Evolutionary conservation across 1,140 invertebrate species (phyloP), one percentile per base, ranked within the genome.

Genomic region (Ceratoteleas bidentatus): DNA sequence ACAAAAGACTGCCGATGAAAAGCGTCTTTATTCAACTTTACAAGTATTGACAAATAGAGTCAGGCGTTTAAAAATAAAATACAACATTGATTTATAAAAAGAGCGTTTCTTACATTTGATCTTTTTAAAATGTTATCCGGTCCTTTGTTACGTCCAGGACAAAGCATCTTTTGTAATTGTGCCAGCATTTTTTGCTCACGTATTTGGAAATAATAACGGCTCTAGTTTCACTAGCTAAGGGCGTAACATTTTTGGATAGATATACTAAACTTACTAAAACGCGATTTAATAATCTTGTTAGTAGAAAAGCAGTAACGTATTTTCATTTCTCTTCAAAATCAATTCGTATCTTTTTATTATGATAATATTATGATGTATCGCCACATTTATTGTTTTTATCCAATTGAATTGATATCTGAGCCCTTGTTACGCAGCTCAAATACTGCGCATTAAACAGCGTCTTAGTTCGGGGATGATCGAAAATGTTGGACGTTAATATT

Each of bases 51-150:
- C 52, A n/a, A 34, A 34, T 34, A 54, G 32, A 34, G 14, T 10
- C 24, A 50, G 11, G 52, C 52, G 52, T 54, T 54, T 54, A n/a
- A 54, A 54, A 54, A 54, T 54, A 34, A 33, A 54, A 54, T 54
- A 54, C 24, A 54, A 54, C 8, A 34, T 54, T 54, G 52, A 54
- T 10, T 33, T 54, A 54, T 6, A 34, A 54, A 54, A 34, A 24
- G 24, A 54, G 32, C 24, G 3, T 54, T 11, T 54, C 32, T 54
- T 54, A 34, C 9, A 54, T 54, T 54, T n/a, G 52, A 54, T 54
- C 11, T 54, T 54, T 54, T 34, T 54, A 9, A 5, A 34, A 54
- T 54, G n/a, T 34, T 34, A 50, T 32, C 16, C 11, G 16, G 1
- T 14, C 11, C 52, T 54, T 54, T 54, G 52, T 54, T 34, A 54